A percentile compares a stretch with the other conserved stretches of the same genome.
These are phyloP conservation scores for Agrochola circellaris DNA, from an alignment of 2,888 invertebrate species.

Conservation along the genomic window DNA sequence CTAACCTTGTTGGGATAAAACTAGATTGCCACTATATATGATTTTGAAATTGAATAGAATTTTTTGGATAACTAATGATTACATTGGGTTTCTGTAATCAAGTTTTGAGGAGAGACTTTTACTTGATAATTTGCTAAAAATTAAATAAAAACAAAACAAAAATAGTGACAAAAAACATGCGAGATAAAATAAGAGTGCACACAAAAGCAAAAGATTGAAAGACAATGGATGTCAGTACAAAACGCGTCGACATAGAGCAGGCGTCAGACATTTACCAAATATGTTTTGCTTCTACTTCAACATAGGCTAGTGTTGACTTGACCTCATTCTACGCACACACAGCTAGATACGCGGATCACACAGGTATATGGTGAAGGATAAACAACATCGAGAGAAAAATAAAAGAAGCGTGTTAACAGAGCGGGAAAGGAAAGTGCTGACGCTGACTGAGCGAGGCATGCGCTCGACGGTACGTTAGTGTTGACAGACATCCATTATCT, in stretches of 20 bases:
- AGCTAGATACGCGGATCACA: constrained; percentile 46
- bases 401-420: constrained; percentile 76
- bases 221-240: constrained; percentile 86
- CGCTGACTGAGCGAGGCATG: constrained; percentile 70
- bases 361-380: constrained; percentile 52
- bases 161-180: constrained; percentile 59
- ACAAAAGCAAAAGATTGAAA: constrained; percentile 76
- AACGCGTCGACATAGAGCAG: constrained; percentile 61
- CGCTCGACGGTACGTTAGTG: constrained; percentile 83
- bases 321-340: constrained; percentile 60
- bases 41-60: constrained; percentile 12
- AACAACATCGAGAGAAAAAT: constrained; percentile 66
- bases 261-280: constrained; percentile 63
- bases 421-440: constrained; percentile 68
- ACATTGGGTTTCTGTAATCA: constrained; percentile 5
- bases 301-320: constrained; percentile 60
- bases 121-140: not conserved
- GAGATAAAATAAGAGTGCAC: constrained; percentile 52
- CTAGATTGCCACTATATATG: constrained; percentile 45
- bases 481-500: constrained; percentile 87
- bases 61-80: constrained; percentile 18
- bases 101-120: constrained; percentile 1
- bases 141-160: constrained; percentile 21
- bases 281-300: constrained; percentile 43
- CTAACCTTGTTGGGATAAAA: constrained; percentile 52